A percentile compares a stretch with the other conserved stretches of the same genome.
phyloP scores from a whole-genome alignment of 2,797 vertebrate genomes.

The Scyliorhinus canicula region DNA sequence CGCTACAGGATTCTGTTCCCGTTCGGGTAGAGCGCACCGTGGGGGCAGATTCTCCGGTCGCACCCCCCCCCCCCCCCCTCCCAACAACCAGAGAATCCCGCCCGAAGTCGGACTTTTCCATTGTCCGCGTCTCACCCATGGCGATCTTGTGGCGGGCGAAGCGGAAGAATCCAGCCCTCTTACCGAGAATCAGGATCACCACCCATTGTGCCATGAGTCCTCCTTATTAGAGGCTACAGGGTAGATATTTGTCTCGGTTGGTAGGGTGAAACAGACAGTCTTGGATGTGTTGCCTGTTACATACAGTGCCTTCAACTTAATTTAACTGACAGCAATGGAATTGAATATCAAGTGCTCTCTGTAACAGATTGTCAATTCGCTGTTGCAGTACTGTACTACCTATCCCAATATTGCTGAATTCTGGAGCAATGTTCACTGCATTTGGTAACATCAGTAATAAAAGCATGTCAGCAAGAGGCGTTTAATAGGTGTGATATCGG shows the following conservation, averaged over 20 bases:
- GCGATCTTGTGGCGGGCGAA: too few species aligned
- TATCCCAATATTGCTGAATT: background rate
- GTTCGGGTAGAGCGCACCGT: too few species aligned
- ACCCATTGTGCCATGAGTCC: too few species aligned
- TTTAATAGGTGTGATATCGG: background rate
- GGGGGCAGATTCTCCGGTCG: too few species aligned
- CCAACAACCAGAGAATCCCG: too few species aligned
- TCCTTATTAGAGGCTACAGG: background rate
- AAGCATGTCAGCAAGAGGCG: background rate
- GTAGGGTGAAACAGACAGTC: background rate
- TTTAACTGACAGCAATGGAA: background rate
- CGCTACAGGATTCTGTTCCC: too few species aligned
- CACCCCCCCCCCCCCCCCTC: too few species aligned
- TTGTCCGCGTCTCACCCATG: too few species aligned
- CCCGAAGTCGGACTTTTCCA: too few species aligned
- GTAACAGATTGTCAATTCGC: background rate
- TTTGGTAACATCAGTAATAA: background rate
- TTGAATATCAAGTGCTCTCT: background rate
- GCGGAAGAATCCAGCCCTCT: too few species aligned
- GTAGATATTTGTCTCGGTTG: background rate
- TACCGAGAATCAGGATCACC: too few species aligned
- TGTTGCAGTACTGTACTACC: background rate
- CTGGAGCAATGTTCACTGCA: background rate
- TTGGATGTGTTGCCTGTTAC: background rate
- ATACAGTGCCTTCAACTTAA: background rate